phyloP scores from a whole-genome alignment of 2,797 vertebrate genomes.

The Eulemur mongoz region DNA sequence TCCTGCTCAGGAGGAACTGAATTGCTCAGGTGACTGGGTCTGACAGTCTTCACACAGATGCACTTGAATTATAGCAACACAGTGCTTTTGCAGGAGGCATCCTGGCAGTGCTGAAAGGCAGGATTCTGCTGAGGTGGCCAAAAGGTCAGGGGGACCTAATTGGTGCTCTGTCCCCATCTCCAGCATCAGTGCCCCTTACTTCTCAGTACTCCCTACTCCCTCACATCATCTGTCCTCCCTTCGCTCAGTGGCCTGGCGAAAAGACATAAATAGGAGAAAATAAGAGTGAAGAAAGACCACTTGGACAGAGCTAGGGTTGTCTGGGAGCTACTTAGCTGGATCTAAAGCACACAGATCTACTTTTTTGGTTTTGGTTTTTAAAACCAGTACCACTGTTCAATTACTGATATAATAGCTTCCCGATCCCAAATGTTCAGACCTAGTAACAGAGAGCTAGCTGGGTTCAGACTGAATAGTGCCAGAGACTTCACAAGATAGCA shows the following conservation, averaged over 20 bases:
- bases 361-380: background rate
- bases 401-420: background rate
- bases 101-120: background rate
- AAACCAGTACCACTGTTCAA: background rate
- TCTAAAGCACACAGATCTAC: background rate
- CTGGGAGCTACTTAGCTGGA: background rate
- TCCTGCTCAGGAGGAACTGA: background rate
- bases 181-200: background rate
- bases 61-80: background rate
- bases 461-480: conserved; percentile 25
- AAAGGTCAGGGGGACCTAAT: background rate
- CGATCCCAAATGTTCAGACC: background rate
- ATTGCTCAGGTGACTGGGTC: background rate
- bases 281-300: background rate
- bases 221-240: background rate
- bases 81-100: background rate
- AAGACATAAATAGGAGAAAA: background rate
- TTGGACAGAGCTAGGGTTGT: background rate
- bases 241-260: background rate
- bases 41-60: fast-evolving
- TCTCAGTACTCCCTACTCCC: background rate
- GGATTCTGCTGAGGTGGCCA: background rate
- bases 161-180: background rate
- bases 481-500: background rate
- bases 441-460: background rate